These are phyloP conservation scores for Remorina albescens DNA, from an alignment of 2,797 vertebrate species.

Conservation along the genomic window DNA sequence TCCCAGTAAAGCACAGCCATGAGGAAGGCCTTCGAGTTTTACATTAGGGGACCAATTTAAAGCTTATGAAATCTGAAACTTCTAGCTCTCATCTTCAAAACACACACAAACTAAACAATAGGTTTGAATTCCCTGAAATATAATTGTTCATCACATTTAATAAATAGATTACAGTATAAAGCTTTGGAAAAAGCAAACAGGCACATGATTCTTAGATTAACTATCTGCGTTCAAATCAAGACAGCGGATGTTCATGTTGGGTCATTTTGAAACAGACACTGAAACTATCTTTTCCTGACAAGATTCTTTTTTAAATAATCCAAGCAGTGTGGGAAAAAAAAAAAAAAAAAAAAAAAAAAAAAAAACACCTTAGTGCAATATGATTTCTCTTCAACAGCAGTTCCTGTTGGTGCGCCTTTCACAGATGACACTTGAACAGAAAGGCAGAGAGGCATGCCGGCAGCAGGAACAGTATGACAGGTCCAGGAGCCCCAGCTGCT, in stretches of 20 bases:
- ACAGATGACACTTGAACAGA: conserved; percentile 1
- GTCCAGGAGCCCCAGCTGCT: neutral
- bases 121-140: neutral
- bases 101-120: neutral
- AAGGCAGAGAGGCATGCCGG: conserved; percentile 28
- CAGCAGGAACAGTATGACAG: conserved; percentile 14
- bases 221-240: neutral
- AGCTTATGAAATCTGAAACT: too few relatives aligned
- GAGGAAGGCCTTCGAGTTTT: too few relatives aligned
- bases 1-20: too few relatives aligned
- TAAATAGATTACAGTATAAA: neutral
- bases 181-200: neutral
- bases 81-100: too few relatives aligned
- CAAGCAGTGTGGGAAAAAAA: neutral
- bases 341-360: too few relatives aligned
- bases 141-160: too few relatives aligned
- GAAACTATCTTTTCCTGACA: neutral
- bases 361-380: conserved; percentile 20
- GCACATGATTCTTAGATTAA: neutral
- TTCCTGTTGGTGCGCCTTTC: neutral
- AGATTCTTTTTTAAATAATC: neutral
- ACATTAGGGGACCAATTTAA: too few relatives aligned
- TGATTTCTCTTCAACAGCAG: neutral
- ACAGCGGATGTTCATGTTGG: neutral
- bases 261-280: neutral